Base-by-base conservation (phyloP, 2,888 invertebrate genomes). In the Chironomus riparius region DNA sequence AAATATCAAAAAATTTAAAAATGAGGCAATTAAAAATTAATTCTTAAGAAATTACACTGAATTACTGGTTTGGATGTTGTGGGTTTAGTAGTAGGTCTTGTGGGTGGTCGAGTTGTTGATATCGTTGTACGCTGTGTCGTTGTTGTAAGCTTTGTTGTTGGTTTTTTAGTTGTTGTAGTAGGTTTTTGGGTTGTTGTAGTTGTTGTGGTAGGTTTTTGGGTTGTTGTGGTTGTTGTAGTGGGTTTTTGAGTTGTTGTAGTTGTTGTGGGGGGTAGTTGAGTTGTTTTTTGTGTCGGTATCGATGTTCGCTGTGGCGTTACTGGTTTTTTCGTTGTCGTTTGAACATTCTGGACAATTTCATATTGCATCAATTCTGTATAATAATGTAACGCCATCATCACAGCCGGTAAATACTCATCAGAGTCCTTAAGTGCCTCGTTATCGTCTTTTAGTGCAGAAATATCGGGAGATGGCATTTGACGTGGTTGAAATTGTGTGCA, bases 311-410 rank as follows among this genome's bases (percentile, higher is more conserved):
- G 38, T 47, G 72, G 47, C 15, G 21, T 69, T 21, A 61, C 4
- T 18, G 4, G 21, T 48, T 6, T 21, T 10, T 15, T 50, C 6
- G 76, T 68, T 13, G 71, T 5, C n/a, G 76, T 24, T 68, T 56
- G 77, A 38, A 21, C 61, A 71, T 71, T 71, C 13, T 71, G 79
- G 1, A 82, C 70, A 21, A 82, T 82, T 73, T 84, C 84, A 77
- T 85, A 84, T 77, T 84, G 83, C 76, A 84, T 78, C n/a, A 80
- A 79, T 77, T 84, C 21, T 50, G 83, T 83, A 68, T 83, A 83
- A 78, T 84, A 85, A 38, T 83, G 83, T 76, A 84, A 77, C 2
- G 83, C 83, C 78, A 85, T 85, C 84, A 84, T 85, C 13, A 81
- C 81, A 3, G 83, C 82, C 68, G 84, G 83, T 77, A 85, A 78